Evolutionary conservation across 2,797 vertebrate genomes (phyloP).

Genomic region (Fundulus diaphanus): DNA sequence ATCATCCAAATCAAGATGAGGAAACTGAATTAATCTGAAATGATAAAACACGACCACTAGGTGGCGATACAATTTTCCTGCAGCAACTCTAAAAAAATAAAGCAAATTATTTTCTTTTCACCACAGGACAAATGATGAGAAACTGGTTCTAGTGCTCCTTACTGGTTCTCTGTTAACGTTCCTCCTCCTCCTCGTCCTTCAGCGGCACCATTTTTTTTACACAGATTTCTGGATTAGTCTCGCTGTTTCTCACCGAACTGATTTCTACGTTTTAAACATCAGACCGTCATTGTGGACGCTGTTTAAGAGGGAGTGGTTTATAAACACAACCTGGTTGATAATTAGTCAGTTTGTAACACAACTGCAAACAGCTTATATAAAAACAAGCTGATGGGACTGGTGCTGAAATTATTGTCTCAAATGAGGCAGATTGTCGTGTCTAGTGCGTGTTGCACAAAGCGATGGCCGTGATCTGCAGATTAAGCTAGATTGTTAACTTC

Average conservation of each 20-base stretch:
- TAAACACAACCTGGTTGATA: not conserved
- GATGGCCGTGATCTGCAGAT: no score
- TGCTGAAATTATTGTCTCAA: no score
- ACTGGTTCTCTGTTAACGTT: not conserved
- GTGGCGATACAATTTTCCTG: not conserved
- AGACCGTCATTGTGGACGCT: not conserved
- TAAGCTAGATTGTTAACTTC: no score
- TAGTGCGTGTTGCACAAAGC: no score
- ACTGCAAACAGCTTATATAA: not conserved
- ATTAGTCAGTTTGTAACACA: not conserved
- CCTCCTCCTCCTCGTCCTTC: not conserved
- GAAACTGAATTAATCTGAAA: not conserved
- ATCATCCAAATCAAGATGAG: no score
- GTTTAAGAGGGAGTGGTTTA: not conserved
- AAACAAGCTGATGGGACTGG: not conserved
- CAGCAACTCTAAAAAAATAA: not conserved
- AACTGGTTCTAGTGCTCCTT: not conserved
- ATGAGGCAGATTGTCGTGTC: no score
- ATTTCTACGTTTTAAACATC: not conserved
- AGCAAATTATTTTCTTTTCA: not conserved
- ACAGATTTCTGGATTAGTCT: not conserved
- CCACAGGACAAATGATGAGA: not conserved
- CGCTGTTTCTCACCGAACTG: not conserved
- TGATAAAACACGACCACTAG: not conserved
- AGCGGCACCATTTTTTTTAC: not conserved